Conservation (phyloP, 1,140 invertebrate genomes). For the Dendroctonus valens region DNA sequence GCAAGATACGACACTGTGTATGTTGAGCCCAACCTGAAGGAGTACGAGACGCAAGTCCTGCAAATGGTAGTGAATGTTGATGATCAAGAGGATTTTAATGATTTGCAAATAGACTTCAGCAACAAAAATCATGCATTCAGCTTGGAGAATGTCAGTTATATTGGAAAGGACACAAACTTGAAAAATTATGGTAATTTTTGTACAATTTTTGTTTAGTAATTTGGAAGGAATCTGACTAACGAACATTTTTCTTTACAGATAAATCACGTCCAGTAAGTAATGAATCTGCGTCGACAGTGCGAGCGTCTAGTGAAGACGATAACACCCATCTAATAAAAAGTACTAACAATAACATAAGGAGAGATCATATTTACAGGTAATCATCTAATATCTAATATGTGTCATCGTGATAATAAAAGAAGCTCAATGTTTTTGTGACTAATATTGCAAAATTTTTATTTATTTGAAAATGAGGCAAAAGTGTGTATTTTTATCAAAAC, state of each 20-base stretch:
- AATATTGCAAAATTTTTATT: neutral
- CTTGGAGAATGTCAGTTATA: conserved; percentile 80
- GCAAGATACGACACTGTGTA: conserved; percentile 76
- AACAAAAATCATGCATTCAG: conserved; percentile 84
- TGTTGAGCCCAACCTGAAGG: conserved; percentile 74
- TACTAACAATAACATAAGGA: conserved; percentile 54
- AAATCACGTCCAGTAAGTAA: conserved; percentile 78
- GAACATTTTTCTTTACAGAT: conserved; percentile 52
- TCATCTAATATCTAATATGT: conserved; percentile 16
- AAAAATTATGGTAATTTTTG: conserved; percentile 45
- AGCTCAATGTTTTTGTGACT: neutral
- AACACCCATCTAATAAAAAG: conserved; percentile 39
- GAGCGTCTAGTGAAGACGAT: conserved; percentile 70
- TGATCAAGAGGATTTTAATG: conserved; percentile 71
- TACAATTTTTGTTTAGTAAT: neutral
- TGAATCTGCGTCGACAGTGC: conserved; percentile 75
- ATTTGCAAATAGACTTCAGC: conserved; percentile 82
- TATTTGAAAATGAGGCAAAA: too few relatives aligned
- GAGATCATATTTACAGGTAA: conserved; percentile 48
- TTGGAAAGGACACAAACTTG: conserved; percentile 72
- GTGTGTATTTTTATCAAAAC: too few relatives aligned
- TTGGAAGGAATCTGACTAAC: neutral
- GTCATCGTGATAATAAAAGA: neutral
- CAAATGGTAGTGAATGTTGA: conserved; percentile 85
- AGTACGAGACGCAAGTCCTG: conserved; percentile 85